phyloP scores from a whole-genome alignment of 2,113 vertebrate genomes.

The Romanogobio albipinnatus region DNA sequence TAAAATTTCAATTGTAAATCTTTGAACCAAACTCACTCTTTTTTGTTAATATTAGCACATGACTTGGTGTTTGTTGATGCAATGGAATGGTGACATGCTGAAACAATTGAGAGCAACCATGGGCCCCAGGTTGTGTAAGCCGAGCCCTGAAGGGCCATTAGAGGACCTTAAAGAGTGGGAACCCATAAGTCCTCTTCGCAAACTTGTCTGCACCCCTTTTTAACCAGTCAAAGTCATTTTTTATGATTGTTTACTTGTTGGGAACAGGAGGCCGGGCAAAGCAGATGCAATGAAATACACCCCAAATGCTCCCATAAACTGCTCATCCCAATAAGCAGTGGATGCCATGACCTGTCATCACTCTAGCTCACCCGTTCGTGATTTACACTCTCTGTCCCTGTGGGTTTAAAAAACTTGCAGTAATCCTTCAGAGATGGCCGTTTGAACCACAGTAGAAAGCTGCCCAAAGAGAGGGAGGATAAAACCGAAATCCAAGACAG shows the following conservation, averaged over 20 bases:
- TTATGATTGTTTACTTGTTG: slow-evolving; percentile 44
- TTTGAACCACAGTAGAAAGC: slow-evolving; percentile 55
- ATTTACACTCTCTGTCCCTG: slow-evolving; percentile 74
- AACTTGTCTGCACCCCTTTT: slow-evolving; percentile 15
- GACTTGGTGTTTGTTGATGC: slow-evolving; percentile 15
- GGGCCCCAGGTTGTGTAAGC: slow-evolving; percentile 25
- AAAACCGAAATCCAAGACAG: slow-evolving; percentile 57
- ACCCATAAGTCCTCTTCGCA: slow-evolving; percentile 8
- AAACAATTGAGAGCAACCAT: slow-evolving; percentile 44
- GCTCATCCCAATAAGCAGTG: slow-evolving; percentile 63
- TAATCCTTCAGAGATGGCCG: slow-evolving; percentile 70
- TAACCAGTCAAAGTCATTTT: slow-evolving; percentile 45
- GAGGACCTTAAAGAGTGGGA: slow-evolving; percentile 35
- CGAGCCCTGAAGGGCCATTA: slow-evolving; percentile 35
- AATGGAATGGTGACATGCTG: slow-evolving; percentile 52
- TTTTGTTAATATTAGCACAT: slow-evolving; percentile 40
- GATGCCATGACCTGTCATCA: slow-evolving; percentile 72
- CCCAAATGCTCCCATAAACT: slow-evolving; percentile 69
- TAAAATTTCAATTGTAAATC: slow-evolving; percentile 3
- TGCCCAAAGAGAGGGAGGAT: slow-evolving; percentile 21
- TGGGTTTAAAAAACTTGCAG: slow-evolving; percentile 68
- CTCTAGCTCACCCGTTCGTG: slow-evolving; percentile 67
- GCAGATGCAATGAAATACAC: slow-evolving; percentile 39
- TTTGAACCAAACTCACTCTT: not conserved
- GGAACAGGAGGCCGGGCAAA: slow-evolving; percentile 14